Percentiles rank a stretch among this genome's conserved stretches.
Conservation (phyloP, 2,888 invertebrate species). For the Latrodectus hesperus region DNA sequence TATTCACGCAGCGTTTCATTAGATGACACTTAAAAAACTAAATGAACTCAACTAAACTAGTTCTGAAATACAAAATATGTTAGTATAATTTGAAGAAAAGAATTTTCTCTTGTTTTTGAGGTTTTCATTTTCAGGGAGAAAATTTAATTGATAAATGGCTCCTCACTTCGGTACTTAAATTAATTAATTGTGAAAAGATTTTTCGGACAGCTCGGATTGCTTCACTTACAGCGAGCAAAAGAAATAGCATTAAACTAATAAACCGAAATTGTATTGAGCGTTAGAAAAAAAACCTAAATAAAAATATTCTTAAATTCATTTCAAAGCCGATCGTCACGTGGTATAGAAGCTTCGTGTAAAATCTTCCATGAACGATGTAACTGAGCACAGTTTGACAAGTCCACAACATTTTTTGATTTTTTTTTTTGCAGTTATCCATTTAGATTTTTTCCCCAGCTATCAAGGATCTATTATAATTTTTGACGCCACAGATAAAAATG, state of each 20-base stretch:
- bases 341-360: conserved; percentile 18
- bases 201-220: not conserved
- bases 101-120: too few species aligned
- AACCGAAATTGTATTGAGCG: not conserved
- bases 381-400: conserved; percentile 19
- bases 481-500: conserved; percentile 41
- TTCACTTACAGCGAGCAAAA: not conserved
- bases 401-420: not conserved
- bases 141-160: conserved; percentile 9
- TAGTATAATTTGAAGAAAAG: too few species aligned
- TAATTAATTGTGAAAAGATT: conserved; percentile 6
- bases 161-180: not conserved
- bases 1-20: too few species aligned
- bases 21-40: too few species aligned
- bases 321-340: conserved; percentile 27
- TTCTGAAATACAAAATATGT: too few species aligned
- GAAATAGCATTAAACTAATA: not conserved
- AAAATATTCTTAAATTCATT: conserved; percentile 9
- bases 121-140: not conserved
- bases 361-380: not conserved
- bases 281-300: not conserved
- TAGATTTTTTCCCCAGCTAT: not conserved
- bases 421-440: not conserved
- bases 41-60: too few species aligned
- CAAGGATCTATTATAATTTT: conserved; percentile 28